Base-by-base conservation (phyloP, 2,797 vertebrate species). In the Gephyroberyx darwinii region DNA sequence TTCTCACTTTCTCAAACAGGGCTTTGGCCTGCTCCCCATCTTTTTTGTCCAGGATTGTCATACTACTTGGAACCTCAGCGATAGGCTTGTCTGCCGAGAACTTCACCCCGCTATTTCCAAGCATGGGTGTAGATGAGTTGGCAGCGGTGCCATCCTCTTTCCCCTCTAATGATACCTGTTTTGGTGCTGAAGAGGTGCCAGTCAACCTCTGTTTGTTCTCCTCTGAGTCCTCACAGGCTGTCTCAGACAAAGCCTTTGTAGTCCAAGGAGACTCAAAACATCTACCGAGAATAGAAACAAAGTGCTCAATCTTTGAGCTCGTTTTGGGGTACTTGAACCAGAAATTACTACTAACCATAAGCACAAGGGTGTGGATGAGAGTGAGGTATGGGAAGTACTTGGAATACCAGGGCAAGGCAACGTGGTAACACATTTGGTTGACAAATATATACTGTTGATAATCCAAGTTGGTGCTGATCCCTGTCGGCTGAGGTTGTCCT, bases 251-350 rank as follows among this genome's bases (percentile, higher is more conserved):
- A 0, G 98, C 98, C 91, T 99, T 99, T 0, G 98, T 99, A 4
- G 98, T 99, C 98, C 98, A 99, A 17, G 98, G 98, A 56, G 98
- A 99, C 87, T 99, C 98, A 71, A 99, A 99, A 82, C 98, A 99
- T 74, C 97, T 94, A 8, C 97, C 97, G 77, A 99, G 84, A 83
- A 99, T 99, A 4, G 98, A 99, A 50, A 99, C 97, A 77, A 99
- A 99, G 84, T 99, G 98, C 78, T 99, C 98, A 0, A 99, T 98
- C 93, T 98, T 99, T 63, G 98, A 99, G 89, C 98, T 98, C 0
- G 97, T 99, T 91, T 98, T 98, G 66, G 98, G 98, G 86, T 99
- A 99, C 81, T 99, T 99, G 88, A 99, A 99, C 98, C 98, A 99
- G 85, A 99, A 99, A 77, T 99, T 99, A 91, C 98, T 99, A 88